phyloP scores from a whole-genome alignment of 2,797 vertebrate species.

The Eulemur coronatus region DNA sequence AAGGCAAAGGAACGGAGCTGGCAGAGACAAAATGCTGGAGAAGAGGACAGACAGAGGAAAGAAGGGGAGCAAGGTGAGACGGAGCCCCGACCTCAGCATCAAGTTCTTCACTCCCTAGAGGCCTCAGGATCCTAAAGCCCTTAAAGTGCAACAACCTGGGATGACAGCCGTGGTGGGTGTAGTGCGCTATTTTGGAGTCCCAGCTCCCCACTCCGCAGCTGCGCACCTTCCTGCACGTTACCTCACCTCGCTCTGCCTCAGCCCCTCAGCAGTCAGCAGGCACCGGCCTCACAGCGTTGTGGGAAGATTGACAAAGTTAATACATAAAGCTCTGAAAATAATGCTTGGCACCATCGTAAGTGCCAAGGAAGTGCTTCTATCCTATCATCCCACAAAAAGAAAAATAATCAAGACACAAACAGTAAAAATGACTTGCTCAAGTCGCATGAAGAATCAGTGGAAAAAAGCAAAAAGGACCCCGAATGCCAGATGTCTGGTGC shows the following conservation, averaged over 20 bases:
- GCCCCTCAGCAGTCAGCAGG: neutral
- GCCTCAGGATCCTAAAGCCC: neutral
- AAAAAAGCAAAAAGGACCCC: neutral
- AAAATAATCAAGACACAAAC: neutral
- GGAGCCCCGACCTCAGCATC: neutral
- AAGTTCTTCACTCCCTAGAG: neutral
- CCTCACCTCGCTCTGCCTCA: neutral
- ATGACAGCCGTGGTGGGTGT: neutral
- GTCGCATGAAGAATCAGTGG: neutral
- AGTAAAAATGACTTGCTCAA: neutral
- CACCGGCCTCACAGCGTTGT: rapidly evolving
- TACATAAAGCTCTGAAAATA: neutral
- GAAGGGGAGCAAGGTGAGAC: neutral
- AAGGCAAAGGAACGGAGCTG: neutral
- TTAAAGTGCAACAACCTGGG: neutral
- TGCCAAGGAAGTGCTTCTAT: neutral
- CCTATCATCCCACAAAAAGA: neutral
- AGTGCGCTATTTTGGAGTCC: neutral
- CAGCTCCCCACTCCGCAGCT: neutral
- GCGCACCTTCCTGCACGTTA: rapidly evolving
- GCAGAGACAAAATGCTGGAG: neutral
- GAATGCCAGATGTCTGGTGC: neutral
- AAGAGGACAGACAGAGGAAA: neutral
- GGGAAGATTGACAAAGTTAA: neutral
- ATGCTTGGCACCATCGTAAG: neutral